Conservation (phyloP, 2,888 invertebrate genomes). For the Prosopocoilus inquinatus region DNA sequence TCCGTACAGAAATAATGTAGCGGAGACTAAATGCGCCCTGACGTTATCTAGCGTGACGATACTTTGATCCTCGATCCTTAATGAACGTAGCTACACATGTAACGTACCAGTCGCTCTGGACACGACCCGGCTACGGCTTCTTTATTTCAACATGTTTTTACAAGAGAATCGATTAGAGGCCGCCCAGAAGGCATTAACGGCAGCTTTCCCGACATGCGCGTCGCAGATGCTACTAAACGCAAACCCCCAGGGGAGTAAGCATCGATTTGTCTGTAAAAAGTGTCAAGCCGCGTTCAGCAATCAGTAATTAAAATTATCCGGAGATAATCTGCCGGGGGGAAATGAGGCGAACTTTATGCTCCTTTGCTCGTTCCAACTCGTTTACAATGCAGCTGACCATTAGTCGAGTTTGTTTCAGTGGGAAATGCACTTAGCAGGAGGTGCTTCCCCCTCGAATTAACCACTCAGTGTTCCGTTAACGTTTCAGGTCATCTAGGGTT, state of each 20-base stretch:
- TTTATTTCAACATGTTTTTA: slow-evolving; percentile 25
- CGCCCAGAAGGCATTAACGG: slow-evolving; percentile 29
- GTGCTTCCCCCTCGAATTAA: slow-evolving; percentile 22
- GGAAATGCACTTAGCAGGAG: slow-evolving; percentile 21
- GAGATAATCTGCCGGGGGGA: slow-evolving; percentile 21
- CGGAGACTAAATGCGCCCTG: not conserved
- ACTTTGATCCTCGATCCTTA: no score
- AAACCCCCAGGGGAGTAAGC: slow-evolving; percentile 27
- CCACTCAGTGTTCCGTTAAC: slow-evolving; percentile 1
- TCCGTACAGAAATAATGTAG: no score
- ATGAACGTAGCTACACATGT: no score
- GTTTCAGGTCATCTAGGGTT: no score
- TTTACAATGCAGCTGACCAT: slow-evolving; percentile 26
- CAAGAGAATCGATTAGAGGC: slow-evolving; percentile 29
- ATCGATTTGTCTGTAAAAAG: slow-evolving; percentile 31
- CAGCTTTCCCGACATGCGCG: slow-evolving; percentile 28
- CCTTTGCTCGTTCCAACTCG: slow-evolving; percentile 22
- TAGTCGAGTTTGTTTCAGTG: slow-evolving; percentile 24
- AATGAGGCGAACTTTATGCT: slow-evolving; percentile 23
- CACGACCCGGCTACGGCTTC: not conserved
- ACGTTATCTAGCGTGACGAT: no score
- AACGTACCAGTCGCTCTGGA: no score
- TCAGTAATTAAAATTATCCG: slow-evolving; percentile 22
- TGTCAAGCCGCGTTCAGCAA: slow-evolving; percentile 28
- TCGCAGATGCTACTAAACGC: slow-evolving; percentile 28